Evolutionary conservation across 2,888 invertebrate genomes (phyloP).

Genomic region (Dinocampus coccinellae): DNA sequence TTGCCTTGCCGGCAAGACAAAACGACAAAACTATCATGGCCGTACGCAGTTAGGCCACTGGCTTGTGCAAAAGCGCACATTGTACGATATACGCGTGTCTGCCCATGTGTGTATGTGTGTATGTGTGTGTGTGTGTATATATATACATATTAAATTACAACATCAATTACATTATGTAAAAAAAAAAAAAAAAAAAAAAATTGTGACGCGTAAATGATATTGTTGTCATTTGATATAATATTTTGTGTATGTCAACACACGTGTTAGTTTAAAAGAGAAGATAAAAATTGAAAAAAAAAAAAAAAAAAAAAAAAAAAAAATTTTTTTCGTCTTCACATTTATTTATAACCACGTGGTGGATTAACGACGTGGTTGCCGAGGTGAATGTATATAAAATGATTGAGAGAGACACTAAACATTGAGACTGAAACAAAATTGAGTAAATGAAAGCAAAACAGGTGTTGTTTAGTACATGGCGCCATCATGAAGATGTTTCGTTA

Average conservation of each 20-base stretch:
- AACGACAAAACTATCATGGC: conserved; percentile 44
- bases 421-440: not conserved
- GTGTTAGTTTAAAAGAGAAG: not conserved
- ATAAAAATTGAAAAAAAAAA: too few relatives aligned
- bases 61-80: conserved; percentile 51
- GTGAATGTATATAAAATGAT: not conserved
- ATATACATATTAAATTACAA: not conserved
- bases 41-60: conserved; percentile 54
- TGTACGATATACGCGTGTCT: not conserved
- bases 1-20: conserved; percentile 40
- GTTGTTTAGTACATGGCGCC: conserved; percentile 3
- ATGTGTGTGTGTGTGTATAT: too few relatives aligned
- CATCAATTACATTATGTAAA: too few relatives aligned
- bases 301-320: not conserved
- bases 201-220: not conserved
- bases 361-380: not conserved
- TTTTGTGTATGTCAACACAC: not conserved
- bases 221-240: not conserved
- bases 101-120: too few relatives aligned
- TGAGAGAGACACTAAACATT: not conserved
- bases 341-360: not conserved
- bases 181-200: not conserved
- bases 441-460: not conserved
- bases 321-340: not conserved
- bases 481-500: not conserved